A percentile compares a stretch with the other conserved stretches of the same genome.
Evolutionary conservation across 2,113 vertebrate genomes (phyloP).

Genomic region (Psittacara wagleri): DNA sequence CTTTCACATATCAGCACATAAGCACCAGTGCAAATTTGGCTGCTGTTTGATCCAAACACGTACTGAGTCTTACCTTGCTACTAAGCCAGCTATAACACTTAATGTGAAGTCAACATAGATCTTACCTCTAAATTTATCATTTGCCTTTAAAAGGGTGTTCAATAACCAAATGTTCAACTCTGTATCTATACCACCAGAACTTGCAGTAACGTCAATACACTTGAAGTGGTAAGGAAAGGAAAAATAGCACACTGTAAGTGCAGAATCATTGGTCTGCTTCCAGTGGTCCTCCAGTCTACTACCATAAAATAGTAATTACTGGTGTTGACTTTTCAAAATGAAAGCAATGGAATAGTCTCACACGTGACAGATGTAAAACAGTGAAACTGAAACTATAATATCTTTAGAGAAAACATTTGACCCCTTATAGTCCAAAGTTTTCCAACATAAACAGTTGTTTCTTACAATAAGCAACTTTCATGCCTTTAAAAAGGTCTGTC

Average conservation of each 20-base stretch:
- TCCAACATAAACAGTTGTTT: neutral
- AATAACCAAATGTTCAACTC: neutral
- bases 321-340: neutral
- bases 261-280: neutral
- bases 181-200: neutral
- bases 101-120: neutral
- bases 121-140: neutral
- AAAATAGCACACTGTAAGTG: neutral
- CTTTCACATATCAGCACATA: neutral
- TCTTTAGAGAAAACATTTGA: neutral
- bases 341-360: neutral
- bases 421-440: neutral
- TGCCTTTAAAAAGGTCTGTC: neutral
- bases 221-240: neutral
- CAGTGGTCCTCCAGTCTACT: neutral
- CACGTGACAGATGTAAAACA: neutral
- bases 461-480: neutral
- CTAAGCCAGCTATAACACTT: neutral
- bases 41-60: fast-evolving
- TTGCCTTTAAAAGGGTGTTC: neutral
- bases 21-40: neutral
- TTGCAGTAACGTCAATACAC: neutral
- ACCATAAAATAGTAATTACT: neutral
- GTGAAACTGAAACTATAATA: neutral
- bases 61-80: neutral